Evolutionary conservation across 2,797 vertebrate species (phyloP).

Genomic region (Poliocrania exsul): DNA sequence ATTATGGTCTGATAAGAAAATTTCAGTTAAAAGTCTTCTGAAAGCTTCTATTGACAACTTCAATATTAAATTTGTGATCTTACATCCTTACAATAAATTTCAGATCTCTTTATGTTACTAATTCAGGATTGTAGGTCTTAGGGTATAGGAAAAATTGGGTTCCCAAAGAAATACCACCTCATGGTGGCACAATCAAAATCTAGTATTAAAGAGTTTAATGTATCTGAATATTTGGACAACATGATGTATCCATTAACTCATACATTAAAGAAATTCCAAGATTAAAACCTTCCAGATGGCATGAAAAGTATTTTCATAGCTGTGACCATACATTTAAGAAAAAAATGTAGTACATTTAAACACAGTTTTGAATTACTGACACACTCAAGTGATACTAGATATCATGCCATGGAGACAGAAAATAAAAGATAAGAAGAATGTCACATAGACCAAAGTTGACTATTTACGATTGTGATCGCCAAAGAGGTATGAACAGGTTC

Average conservation of each 20-base stretch:
- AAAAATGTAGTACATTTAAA: background rate
- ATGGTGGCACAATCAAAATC: background rate
- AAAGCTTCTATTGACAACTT: background rate
- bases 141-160: background rate
- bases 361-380: conserved; percentile 13
- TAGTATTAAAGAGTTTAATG: background rate
- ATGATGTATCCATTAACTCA: conserved; percentile 15
- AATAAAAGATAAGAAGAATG: background rate
- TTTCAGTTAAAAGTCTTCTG: background rate
- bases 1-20: background rate
- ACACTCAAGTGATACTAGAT: background rate
- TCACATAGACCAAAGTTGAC: background rate
- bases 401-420: background rate
- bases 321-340: conserved; percentile 44
- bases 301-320: conserved; percentile 47
- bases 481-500: background rate
- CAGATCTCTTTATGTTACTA: conserved; percentile 7
- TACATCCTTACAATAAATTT: background rate
- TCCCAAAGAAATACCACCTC: background rate
- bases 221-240: conserved; percentile 16
- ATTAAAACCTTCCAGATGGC: conserved; percentile 64
- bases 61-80: background rate
- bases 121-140: background rate
- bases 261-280: conserved; percentile 11
- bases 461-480: background rate